Base-by-base conservation (phyloP, 2,888 invertebrate species). In the Hyppa rectilinea region DNA sequence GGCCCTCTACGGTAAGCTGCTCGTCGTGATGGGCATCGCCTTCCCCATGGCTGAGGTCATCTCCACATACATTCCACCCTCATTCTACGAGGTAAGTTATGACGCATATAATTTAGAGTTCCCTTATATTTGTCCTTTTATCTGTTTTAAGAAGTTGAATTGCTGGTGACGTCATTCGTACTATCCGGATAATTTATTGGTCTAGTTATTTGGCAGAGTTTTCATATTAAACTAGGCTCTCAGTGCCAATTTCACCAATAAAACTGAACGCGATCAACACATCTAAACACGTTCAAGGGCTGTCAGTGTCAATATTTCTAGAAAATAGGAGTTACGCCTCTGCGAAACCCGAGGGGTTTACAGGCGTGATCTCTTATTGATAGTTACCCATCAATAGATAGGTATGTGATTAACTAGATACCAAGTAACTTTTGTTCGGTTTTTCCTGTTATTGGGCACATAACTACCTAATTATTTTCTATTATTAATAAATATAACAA, bases 1-100 rank as follows among this genome's bases (percentile, higher is more conserved):
- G 78, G 99, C 99, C 0, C 96, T 99, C 38, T 99, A 99, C 92
- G 99, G 99, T 58, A 99, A 99, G 94, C 96, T 99, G 63, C 95
- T 99, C 86, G 98, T 99, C 52, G 99, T 99, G 58, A 98, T 99
- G 98, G 99, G 99, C 2, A 97, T 98, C 80, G 98, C 99, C 23
- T 98, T 99, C 94, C 99, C 99, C 63, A 98, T 99, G 97, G 98
- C 99, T 78, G 99, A 99, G 96, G 98, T 99, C 85, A 99, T 99
- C 91, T 99, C 99, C 55, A 98, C 98, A 31, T 98, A 98, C 94
- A 98, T 99, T 91, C 99, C 99, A 88, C 98, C 98, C 81, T 98
- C 98, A 40, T 99, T 98, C 94, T 99, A 99, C 94, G 98, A 99
- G 97, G 98, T 98, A 92, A 93, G 93, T 87, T 80, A 66, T 75